Percentiles rank a stretch among this genome's conserved stretches.
phyloP scores from a whole-genome alignment of 2,888 invertebrate genomes.

The Eupithecia exiguata region DNA sequence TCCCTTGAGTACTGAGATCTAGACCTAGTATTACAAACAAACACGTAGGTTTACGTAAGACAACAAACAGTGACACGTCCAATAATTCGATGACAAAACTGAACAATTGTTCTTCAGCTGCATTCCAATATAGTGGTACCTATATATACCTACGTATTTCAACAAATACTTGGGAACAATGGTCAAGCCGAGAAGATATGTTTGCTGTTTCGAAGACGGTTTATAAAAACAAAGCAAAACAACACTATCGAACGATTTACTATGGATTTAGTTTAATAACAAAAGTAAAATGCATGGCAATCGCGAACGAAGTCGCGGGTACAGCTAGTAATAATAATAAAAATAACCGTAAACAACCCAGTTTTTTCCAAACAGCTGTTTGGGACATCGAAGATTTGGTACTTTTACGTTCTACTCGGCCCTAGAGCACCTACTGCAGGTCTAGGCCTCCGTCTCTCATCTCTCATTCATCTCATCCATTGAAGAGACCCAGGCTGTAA shows the following conservation, averaged over 20 bases:
- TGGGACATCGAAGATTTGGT: background rate
- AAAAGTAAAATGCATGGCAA: no score
- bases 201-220: background rate
- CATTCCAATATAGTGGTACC: background rate
- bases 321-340: no score
- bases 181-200: background rate
- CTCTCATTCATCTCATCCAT: no score
- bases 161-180: background rate
- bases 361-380: background rate
- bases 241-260: background rate
- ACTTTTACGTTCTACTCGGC: no score
- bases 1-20: no score
- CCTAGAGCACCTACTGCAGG: no score
- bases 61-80: slow-evolving; percentile 24
- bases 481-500: no score
- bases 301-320: no score
- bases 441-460: no score
- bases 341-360: background rate
- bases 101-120: background rate
- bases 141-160: background rate
- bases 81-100: slow-evolving; percentile 18
- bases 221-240: background rate
- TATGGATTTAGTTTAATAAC: no score
- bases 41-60: no score
- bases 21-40: no score